Base-by-base conservation (phyloP, 2,797 vertebrate species). In the Champsocephalus esox region DNA sequence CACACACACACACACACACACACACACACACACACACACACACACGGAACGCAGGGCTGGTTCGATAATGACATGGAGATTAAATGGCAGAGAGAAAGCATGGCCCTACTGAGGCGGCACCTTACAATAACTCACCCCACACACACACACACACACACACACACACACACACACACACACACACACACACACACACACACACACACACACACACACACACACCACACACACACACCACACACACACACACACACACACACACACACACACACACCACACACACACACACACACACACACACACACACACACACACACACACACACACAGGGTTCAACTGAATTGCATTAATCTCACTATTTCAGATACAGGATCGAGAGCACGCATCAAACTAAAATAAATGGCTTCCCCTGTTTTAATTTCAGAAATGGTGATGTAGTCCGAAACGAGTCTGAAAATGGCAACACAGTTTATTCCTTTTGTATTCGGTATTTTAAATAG, bases 41-140 rank as follows among this genome's bases (percentile, higher is more conserved):
- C 55, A 34, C 32, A 24, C 13, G 52, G n/a, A 19, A 41, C 3
- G n/a, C 71, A 58, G 66, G 12, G 38, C 21, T 64, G 68, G 46
- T 57, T 70, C 14, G 2, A 73, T 87, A 86, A 88, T 80, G 70
- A 79, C 74, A 80, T 80, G 78, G 76, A 88, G 87, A 84, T 83
- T 80, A 75, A 90, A 88, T 66, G 70, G 82, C 55, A 71, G 55
- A 63, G 76, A 34, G 60, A 70, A 79, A 19, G 38, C 56, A 7
- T 9, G 45, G 58, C 64, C 46, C 46, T 55, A 63, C 50, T 69
- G 81, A 80, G 75, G 56, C 78, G 51, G 77, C 75, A 70, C 62
- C 73, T 80, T 70, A 12, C 12, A 79, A 24, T n/a, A 61, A 80
- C 65, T 54, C 24, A 66, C 57, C 9, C 3, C 24, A 28, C 24